A percentile compares a stretch with the other conserved stretches of the same genome.
phyloP scores from a whole-genome alignment of 2,888 invertebrate species.

The Pterostichus niger region DNA sequence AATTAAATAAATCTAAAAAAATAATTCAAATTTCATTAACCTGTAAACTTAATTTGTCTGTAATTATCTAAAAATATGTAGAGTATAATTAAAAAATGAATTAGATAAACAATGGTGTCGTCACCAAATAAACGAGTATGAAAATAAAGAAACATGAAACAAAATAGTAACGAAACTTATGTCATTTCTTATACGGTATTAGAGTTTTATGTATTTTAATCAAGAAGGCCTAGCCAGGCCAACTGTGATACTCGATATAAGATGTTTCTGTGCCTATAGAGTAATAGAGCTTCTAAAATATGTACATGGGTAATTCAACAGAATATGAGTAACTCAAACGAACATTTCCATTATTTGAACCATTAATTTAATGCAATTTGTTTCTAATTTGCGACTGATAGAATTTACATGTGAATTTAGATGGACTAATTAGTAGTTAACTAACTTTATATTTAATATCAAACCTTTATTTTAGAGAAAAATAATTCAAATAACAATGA shows the following conservation, averaged over 20 bases:
- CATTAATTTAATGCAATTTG: background rate
- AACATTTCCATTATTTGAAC: background rate
- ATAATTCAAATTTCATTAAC: background rate
- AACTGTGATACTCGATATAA: slow-evolving; percentile 65
- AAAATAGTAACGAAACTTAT: slow-evolving; percentile 40
- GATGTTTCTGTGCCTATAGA: slow-evolving; percentile 66
- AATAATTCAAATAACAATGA: no score
- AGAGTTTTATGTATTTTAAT: slow-evolving; percentile 59
- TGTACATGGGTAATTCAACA: slow-evolving; percentile 37
- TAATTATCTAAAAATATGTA: slow-evolving; percentile 25
- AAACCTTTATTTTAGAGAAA: no score
- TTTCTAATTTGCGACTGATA: no score
- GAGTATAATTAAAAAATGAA: slow-evolving; percentile 1
- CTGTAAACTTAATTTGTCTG: slow-evolving; percentile 3
- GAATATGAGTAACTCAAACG: background rate
- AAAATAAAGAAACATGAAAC: slow-evolving; percentile 1
- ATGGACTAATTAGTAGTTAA: no score
- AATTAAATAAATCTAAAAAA: no score
- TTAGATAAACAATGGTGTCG: slow-evolving; percentile 16
- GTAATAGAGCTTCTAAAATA: slow-evolving; percentile 59
- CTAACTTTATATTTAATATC: no score
- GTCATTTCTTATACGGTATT: slow-evolving; percentile 45
- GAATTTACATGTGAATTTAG: no score
- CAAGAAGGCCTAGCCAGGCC: slow-evolving; percentile 60
- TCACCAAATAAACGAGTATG: background rate